A percentile compares a stretch with the other conserved stretches of the same genome.
These are phyloP conservation scores for Nezara viridula DNA, from an alignment of 2,888 invertebrate species.

Conservation along the genomic window DNA sequence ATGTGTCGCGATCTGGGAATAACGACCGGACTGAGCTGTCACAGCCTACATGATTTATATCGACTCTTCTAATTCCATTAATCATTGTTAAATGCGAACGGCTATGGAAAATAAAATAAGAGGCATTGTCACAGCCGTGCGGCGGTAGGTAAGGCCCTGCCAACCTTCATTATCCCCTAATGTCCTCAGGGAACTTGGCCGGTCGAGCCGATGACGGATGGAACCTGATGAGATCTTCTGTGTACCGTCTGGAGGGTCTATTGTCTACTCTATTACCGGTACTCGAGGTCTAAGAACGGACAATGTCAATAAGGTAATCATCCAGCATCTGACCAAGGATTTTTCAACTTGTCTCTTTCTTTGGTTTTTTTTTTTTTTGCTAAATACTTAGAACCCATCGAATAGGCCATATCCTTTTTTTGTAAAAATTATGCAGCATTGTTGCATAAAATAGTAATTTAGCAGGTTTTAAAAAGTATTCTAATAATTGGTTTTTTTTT, in stretches of 20 bases:
- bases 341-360: too few relatives aligned
- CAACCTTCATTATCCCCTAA: constrained; percentile 53
- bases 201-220: constrained; percentile 33
- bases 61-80: constrained; percentile 51
- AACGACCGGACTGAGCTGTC: constrained; percentile 22
- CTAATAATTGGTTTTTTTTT: too few relatives aligned
- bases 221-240: neutral
- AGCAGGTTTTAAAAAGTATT: too few relatives aligned
- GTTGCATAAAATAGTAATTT: too few relatives aligned
- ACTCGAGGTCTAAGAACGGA: neutral
- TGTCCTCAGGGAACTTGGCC: constrained; percentile 4
- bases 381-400: too few relatives aligned
- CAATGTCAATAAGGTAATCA: neutral
- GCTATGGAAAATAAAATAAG: constrained; percentile 52
- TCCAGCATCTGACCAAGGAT: too few relatives aligned
- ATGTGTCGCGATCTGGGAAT: constrained; percentile 18
- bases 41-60: constrained; percentile 43
- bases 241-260: neutral
- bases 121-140: neutral
- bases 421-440: too few relatives aligned
- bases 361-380: too few relatives aligned
- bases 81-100: constrained; percentile 52
- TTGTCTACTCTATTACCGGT: constrained; percentile 11
- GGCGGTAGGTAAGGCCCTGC: constrained; percentile 45
- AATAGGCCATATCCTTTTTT: too few relatives aligned